Conservation (phyloP, 2,888 invertebrate species). For the Ichneumoninae sp. region DNA sequence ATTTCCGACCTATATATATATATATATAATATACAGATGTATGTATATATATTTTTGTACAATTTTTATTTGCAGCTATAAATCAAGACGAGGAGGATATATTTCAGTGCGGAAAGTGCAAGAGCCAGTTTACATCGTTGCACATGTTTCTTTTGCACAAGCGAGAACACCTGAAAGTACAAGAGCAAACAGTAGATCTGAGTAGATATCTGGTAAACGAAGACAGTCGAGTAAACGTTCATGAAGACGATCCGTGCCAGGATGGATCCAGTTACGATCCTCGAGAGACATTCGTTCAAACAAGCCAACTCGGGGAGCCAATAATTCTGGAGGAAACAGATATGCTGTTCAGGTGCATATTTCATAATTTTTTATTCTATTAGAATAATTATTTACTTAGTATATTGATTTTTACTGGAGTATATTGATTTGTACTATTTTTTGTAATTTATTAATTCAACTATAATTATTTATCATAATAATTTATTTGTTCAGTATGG, state of each 20-base stretch:
- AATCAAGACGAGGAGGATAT: conserved; percentile 87
- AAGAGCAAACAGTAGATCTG: conserved; percentile 80
- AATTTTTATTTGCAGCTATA: conserved; percentile 73
- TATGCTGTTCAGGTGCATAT: conserved; percentile 80
- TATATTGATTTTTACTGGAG: background rate
- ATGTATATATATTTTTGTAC: background rate
- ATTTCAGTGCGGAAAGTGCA: conserved; percentile 90
- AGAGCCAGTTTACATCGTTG: conserved; percentile 87
- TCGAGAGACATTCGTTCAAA: conserved; percentile 78
- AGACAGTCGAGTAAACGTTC: conserved; percentile 74
- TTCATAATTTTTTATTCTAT: background rate
- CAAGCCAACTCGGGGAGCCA: conserved; percentile 78
- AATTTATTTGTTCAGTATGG: conserved; percentile 77
- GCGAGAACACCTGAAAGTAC: conserved; percentile 82
- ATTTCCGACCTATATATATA: background rate
- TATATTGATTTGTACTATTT: background rate
- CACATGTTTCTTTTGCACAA: conserved; percentile 88
- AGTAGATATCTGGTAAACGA: conserved; percentile 80
- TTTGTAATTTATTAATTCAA: background rate
- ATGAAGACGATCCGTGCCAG: conserved; percentile 74
- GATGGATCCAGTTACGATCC: conserved; percentile 77
- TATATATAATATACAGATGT: background rate
- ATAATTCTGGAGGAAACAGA: conserved; percentile 82
- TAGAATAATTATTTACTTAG: background rate
- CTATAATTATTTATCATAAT: background rate